Conservation (phyloP, 2,888 invertebrate genomes). For the Apoda limacodes region DNA sequence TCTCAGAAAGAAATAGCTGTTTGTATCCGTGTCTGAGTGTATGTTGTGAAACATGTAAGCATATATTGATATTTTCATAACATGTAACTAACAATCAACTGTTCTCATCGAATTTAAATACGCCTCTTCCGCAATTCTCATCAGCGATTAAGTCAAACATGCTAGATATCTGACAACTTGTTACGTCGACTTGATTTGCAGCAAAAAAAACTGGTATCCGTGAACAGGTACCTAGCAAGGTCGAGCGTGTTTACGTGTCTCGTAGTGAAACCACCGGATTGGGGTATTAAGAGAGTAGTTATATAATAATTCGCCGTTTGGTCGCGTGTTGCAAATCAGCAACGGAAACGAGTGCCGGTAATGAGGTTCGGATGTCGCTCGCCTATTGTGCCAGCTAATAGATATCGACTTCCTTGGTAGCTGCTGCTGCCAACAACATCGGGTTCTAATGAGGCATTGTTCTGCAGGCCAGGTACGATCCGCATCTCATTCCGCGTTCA, state of each 20-base stretch:
- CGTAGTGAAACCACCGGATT: conserved; percentile 26
- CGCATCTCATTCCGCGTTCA: conserved; percentile 47
- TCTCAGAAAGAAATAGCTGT: no score
- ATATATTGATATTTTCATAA: no score
- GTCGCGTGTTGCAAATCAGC: conserved; percentile 55
- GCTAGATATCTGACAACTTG: no score
- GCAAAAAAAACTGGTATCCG: conserved; percentile 49
- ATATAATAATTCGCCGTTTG: conserved; percentile 42
- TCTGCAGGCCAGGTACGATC: conserved; percentile 35
- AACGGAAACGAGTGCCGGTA: conserved; percentile 63
- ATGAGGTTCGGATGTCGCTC: conserved; percentile 70
- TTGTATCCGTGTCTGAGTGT: no score
- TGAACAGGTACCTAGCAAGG: conserved; percentile 53
- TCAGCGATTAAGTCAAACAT: no score
- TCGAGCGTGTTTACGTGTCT: conserved; percentile 43
- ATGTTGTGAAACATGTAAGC: no score
- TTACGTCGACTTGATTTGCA: no score
- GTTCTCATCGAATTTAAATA: no score
- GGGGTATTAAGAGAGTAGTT: no score
- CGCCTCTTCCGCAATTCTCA: no score
- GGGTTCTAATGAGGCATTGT: conserved; percentile 60
- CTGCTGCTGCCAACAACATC: conserved; percentile 46
- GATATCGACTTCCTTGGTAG: conserved; percentile 65
- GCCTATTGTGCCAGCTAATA: conserved; percentile 68
- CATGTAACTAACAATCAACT: no score